Percentiles rank a stretch among this genome's conserved stretches.
phyloP scores from a whole-genome alignment of 2,113 vertebrate genomes.

The Corydoras sp. region DNA sequence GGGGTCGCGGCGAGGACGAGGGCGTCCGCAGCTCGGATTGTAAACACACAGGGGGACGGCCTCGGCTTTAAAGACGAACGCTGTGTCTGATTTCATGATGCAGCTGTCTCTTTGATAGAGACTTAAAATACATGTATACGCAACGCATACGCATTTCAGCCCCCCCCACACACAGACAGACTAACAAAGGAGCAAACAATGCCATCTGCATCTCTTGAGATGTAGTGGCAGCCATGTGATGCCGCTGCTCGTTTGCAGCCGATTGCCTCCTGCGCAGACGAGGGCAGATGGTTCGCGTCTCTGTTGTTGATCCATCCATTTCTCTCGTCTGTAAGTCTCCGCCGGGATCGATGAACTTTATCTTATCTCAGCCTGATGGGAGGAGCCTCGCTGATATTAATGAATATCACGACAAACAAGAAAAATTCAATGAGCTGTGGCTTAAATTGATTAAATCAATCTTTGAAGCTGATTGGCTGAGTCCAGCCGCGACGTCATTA shows the following conservation, averaged over 20 bases:
- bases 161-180: constrained; percentile 5
- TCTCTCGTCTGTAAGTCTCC: background rate
- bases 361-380: too few relatives aligned
- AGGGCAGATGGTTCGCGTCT: background rate
- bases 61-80: background rate
- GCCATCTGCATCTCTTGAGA: constrained; percentile 7
- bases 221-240: constrained; percentile 7
- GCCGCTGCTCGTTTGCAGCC: background rate
- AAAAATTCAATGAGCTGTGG: too few relatives aligned
- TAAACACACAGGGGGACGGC: constrained; percentile 7
- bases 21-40: background rate
- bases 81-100: too few relatives aligned
- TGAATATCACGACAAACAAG: too few relatives aligned
- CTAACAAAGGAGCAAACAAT: background rate
- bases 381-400: too few relatives aligned
- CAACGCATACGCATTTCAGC: background rate
- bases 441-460: too few relatives aligned
- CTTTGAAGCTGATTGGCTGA: too few relatives aligned
- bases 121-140: too few relatives aligned
- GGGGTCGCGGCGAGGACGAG: constrained; percentile 6
- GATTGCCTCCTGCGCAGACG: background rate
- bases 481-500: too few relatives aligned
- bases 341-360: too few relatives aligned
- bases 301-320: background rate
- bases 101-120: too few relatives aligned